Evolutionary conservation across 2,113 vertebrate genomes (phyloP), one percentile per base, ranked within the genome.

Genomic region (Epinephelus fuscoguttatus): DNA sequence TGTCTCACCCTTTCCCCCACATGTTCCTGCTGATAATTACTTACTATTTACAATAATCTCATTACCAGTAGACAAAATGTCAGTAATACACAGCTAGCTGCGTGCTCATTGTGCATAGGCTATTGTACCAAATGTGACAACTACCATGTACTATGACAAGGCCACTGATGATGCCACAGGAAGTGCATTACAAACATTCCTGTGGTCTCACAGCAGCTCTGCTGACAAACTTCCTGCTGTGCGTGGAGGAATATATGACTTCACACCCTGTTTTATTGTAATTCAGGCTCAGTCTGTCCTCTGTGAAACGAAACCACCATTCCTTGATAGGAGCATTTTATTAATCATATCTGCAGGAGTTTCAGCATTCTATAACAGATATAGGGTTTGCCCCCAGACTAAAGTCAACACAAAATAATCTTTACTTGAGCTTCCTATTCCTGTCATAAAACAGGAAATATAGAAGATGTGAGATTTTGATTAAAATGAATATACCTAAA

Each of bases 141-240:
- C 77, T 68, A 67, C 30, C 27, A 55, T 68, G 30, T 4, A 19
- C 14, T 37, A 19, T 40, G 21, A 78, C 0, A 64, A 40, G 21
- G 13, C 49, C 59, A 67, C 61, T 56, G 63, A 71, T 3, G 49
- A 69, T 45, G 23, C 17, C 21, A 70, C 69, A 71, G 75, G 82
- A 89, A 80, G 19, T 75, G 45, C 70, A 82, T 76, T 72, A 2
- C 80, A 84, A 70, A 55, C 70, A 81, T 87, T 88, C 75, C 55
- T 85, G 42, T 70, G 56, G 55, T 49, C 49, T 77, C 49, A 66
- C 12, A 50, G 75, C n/a, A 80, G 37, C 55, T 52, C 27, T 76
- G 61, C 55, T 81, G 47, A 66, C 14, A 59, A 75, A 81, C 78
- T 56, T 75, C 63, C 70, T 67, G 52, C 40, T 11, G 19, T 10